Evolutionary conservation across 2,797 vertebrate species (phyloP).

Genomic region (Sternotherus odoratus): DNA sequence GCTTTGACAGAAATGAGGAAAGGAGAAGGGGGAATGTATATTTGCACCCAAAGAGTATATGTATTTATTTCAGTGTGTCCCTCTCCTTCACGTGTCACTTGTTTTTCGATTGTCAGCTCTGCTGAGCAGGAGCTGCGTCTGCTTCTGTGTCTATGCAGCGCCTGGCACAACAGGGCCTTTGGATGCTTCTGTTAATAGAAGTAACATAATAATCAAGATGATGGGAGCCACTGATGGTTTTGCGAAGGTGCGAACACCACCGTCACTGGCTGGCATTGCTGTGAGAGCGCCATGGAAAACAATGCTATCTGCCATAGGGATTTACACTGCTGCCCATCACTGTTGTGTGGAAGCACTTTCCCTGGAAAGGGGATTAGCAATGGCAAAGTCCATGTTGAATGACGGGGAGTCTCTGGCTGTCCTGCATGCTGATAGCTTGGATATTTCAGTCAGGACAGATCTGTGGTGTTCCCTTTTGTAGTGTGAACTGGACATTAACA

Average conservation of each 20-base stretch:
- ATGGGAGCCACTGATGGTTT: neutral
- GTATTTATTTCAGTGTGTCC: neutral
- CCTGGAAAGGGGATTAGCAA: neutral
- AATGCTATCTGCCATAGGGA: neutral
- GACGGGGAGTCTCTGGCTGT: neutral
- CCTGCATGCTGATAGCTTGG: neutral
- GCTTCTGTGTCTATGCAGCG: constrained; percentile 56
- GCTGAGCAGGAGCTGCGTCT: neutral
- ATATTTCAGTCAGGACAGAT: neutral
- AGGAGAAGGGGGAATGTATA: neutral
- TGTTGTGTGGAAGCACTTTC: neutral
- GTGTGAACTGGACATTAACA: neutral
- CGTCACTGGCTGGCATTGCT: neutral
- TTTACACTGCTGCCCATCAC: rapidly evolving
- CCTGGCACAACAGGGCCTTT: neutral
- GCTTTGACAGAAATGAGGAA: neutral
- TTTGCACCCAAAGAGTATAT: neutral
- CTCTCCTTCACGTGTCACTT: neutral
- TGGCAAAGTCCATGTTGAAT: neutral
- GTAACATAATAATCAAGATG: neutral
- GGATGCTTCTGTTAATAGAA: too few species aligned
- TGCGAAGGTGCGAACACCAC: neutral
- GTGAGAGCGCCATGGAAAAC: rapidly evolving
- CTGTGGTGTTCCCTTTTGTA: neutral
- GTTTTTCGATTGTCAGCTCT: too few species aligned